Percentiles rank a stretch among this genome's conserved stretches.
phyloP scores from a whole-genome alignment of 30 jellyfish, hydroid and myxozoan genomes.

The Pseudorhiza aurosa region DNA sequence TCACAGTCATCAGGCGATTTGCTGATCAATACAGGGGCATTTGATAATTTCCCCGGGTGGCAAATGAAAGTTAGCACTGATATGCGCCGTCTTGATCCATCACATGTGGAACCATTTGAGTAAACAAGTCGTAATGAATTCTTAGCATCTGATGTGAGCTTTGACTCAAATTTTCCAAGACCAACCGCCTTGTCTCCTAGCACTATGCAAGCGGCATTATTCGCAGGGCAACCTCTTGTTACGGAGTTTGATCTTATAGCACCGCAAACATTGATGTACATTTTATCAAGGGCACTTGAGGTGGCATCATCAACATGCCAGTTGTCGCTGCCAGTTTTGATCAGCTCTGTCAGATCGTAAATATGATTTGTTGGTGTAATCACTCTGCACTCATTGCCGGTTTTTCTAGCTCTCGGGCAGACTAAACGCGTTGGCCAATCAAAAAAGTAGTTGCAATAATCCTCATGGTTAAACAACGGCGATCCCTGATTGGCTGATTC shows the following conservation, averaged over 20 bases:
- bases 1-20: slow-evolving; percentile 59
- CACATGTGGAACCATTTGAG: slow-evolving; percentile 67
- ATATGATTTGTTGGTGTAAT: slow-evolving; percentile 21
- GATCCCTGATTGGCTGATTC: slow-evolving; percentile 62
- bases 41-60: slow-evolving; percentile 71
- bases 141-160: slow-evolving; percentile 12
- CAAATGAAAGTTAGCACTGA: slow-evolving; percentile 51
- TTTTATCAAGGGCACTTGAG: slow-evolving; percentile 1
- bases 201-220: slow-evolving; percentile 67
- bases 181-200: slow-evolving; percentile 21
- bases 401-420: slow-evolving; percentile 57
- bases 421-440: slow-evolving; percentile 78
- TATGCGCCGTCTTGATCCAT: neutral
- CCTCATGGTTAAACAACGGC: slow-evolving; percentile 69
- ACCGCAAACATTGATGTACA: slow-evolving; percentile 73
- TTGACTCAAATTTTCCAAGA: slow-evolving; percentile 57
- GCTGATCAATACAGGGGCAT: slow-evolving; percentile 53
- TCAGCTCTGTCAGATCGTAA: slow-evolving; percentile 69
- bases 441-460: slow-evolving; percentile 71
- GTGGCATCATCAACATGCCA: slow-evolving; percentile 58
- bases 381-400: slow-evolving; percentile 54
- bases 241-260: slow-evolving; percentile 5
- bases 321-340: slow-evolving; percentile 28
- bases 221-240: slow-evolving; percentile 57
- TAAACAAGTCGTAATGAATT: slow-evolving; percentile 53